Evolutionary conservation across 2,113 vertebrate genomes (phyloP), one percentile per base, ranked within the genome.

Genomic region (Tor tambroides): DNA sequence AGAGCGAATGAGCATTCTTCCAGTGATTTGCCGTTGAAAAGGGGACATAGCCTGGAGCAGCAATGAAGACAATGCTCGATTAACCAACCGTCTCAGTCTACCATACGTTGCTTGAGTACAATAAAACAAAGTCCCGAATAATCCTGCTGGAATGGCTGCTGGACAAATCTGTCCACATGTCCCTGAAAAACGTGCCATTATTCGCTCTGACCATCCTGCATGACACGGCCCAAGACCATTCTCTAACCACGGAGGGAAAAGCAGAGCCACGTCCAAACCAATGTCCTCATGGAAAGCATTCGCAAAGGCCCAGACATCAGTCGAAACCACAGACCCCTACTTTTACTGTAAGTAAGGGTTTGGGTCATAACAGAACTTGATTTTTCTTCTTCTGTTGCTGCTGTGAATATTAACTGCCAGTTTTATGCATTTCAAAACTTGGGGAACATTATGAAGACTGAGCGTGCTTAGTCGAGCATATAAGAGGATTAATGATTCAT

Each of bases 291-390:
- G 89, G 90, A 90, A 91, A 86, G 82, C 87, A 85, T 89, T 78
- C 21, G 54, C 84, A 80, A 43, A 79, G 72, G 59, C 72, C 65
- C 63, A 80, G 85, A 83, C 88, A 84, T 85, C 43, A 59, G 35
- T 6, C 10, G 46, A 90, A 92, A 91, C 88, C 92, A 85, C 91
- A 92, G 75, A 83, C 89, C 85, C 69, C 30, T 43, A 80, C 80
- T 83, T 87, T 87, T 54, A 84, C 86, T 76, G 67, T 87, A 87
- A 87, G 61, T 72, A 87, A 30, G 49, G 80, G 74, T 87, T 82
- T 84, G 75, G 85, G 67, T 76, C 77, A 51, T 56, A 80, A 32
- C 79, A 78, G 74, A 89, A 87, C 43, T 79, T 85, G 23, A 72
- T 61, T 69, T 87, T 69, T 65, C 72, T 71, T 72, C 80, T n/a